These are phyloP conservation scores for Crambe crambe DNA, from an alignment of 37 sponge, comb jelly and placozoan genomes.

Conservation along the genomic window DNA sequence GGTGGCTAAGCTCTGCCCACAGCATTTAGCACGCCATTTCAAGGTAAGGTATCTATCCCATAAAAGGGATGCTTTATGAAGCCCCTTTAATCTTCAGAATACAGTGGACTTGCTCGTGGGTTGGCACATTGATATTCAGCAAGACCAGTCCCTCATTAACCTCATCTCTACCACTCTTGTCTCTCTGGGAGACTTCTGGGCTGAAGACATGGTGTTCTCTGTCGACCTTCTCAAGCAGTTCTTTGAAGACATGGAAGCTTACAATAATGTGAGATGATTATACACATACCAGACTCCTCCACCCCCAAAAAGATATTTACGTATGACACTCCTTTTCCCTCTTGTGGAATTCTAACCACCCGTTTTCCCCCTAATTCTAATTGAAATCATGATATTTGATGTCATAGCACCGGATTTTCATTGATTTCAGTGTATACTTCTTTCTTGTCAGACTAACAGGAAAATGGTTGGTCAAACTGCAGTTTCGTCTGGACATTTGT, in stretches of 20 bases:
- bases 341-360: no score
- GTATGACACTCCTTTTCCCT: no score
- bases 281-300: no score
- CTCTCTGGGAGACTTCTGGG: conserved; percentile 69
- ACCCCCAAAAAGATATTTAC: no score
- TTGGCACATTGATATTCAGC: conserved; percentile 92
- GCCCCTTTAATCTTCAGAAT: conserved; percentile 34
- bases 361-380: no score
- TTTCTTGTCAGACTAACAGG: no score
- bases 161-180: conserved; percentile 65
- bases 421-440: no score
- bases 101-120: conserved; percentile 89
- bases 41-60: conserved; percentile 28
- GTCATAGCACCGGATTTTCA: no score
- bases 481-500: no score
- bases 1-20: conserved; percentile 48
- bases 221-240: conserved; percentile 85
- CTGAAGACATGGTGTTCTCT: conserved; percentile 69
- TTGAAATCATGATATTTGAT: no score
- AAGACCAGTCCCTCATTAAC: conserved; percentile 59
- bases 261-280: conserved; percentile 73
- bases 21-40: conserved; percentile 54
- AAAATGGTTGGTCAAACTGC: no score
- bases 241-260: conserved; percentile 90
- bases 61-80: neutral